Conservation (phyloP, 1,140 invertebrate species). For the Steinernema feltiae region DNA sequence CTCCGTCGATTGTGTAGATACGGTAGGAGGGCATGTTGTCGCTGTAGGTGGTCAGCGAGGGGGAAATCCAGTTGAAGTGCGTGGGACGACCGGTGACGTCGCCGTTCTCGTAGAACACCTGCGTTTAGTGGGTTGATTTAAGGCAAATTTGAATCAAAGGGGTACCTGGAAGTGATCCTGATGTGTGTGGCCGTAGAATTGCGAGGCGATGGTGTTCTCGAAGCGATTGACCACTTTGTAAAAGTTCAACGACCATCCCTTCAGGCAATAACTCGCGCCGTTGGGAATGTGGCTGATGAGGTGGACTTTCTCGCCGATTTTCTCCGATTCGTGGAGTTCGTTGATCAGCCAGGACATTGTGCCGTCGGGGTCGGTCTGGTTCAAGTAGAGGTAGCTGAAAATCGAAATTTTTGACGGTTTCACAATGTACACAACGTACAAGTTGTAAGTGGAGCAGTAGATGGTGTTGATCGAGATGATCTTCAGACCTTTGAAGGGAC, state of each 20-base stretch:
- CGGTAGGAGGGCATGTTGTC: constrained; percentile 90
- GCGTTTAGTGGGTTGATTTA: constrained; percentile 59
- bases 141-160: neutral
- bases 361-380: constrained; percentile 85
- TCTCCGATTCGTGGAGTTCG: constrained; percentile 83
- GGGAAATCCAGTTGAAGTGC: constrained; percentile 42
- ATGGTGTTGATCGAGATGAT: constrained; percentile 61
- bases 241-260: constrained; percentile 62
- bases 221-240: constrained; percentile 65
- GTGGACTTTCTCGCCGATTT: constrained; percentile 87
- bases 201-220: constrained; percentile 78
- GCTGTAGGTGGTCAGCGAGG: constrained; percentile 52
- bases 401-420: neutral
- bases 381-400: constrained; percentile 88
- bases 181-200: constrained; percentile 91
- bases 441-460: constrained; percentile 60
- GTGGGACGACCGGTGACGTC: constrained; percentile 34
- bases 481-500: constrained; percentile 56
- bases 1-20: no score
- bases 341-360: constrained; percentile 90
- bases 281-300: constrained; percentile 95
- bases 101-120: constrained; percentile 39
- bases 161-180: constrained; percentile 80
- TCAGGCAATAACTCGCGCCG: constrained; percentile 67
- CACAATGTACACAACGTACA: constrained; percentile 54